These are phyloP conservation scores for Dermatemys mawii DNA, from an alignment of 2,113 vertebrate species.

Conservation along the genomic window DNA sequence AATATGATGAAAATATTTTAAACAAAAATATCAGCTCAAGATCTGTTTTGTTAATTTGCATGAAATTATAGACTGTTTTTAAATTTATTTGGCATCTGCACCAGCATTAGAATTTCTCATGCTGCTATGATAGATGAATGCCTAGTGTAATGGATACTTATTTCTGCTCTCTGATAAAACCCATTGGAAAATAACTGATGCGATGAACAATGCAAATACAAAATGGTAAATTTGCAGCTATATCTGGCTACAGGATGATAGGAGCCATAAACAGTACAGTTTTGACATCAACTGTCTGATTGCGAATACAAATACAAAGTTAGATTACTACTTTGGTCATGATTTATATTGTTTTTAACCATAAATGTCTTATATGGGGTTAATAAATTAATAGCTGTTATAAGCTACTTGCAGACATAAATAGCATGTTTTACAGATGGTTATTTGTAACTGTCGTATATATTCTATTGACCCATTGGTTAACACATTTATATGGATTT, in stretches of 20 bases:
- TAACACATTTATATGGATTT: neutral
- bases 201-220: neutral
- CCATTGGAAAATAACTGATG: neutral
- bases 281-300: neutral
- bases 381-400: neutral
- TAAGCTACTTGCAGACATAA: neutral
- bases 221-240: neutral
- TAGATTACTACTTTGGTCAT: neutral
- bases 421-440: neutral
- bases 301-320: neutral
- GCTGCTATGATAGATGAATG: neutral
- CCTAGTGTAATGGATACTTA: neutral
- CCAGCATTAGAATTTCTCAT: neutral
- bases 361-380: neutral
- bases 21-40: neutral
- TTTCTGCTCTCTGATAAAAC: neutral
- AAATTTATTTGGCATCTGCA: slow-evolving; percentile 9
- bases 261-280: neutral
- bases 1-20: neutral
- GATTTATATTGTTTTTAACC: neutral
- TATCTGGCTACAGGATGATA: neutral
- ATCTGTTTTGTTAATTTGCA: neutral
- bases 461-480: neutral
- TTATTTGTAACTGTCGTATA: too few species aligned
- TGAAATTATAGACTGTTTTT: neutral